Percentiles rank a stretch among this genome's conserved stretches.
These are phyloP conservation scores for Schizothorax lantsangensis DNA, from an alignment of 2,797 vertebrate species.

Conservation along the genomic window DNA sequence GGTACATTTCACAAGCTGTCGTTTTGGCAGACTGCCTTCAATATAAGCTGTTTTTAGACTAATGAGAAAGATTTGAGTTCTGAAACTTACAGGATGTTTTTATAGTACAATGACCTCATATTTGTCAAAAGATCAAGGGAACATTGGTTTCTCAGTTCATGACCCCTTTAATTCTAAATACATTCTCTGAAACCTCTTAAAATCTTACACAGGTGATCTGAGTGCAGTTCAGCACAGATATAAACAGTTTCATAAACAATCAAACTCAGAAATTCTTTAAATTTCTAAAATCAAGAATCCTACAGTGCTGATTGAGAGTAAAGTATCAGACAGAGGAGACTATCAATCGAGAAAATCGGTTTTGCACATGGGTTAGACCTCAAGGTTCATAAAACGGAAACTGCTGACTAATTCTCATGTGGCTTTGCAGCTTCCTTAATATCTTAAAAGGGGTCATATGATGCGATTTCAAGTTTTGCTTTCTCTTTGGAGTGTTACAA, in stretches of 20 bases:
- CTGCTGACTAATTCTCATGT: not conserved
- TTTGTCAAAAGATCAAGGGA: too few species aligned
- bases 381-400: not conserved
- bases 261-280: not conserved
- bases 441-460: not conserved
- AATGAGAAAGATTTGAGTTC: too few species aligned
- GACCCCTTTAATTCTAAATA: not conserved
- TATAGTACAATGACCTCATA: too few species aligned
- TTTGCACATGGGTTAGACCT: not conserved
- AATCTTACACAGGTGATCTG: not conserved
- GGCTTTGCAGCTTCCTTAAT: not conserved
- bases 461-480: too few species aligned
- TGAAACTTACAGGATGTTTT: too few species aligned
- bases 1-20: too few species aligned
- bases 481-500: too few species aligned
- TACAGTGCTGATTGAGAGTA: not conserved
- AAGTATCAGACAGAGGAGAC: not conserved
- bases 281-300: not conserved
- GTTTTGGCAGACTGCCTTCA: too few species aligned
- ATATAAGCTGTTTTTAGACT: too few species aligned
- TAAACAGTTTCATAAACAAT: not conserved
- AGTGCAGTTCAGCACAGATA: not conserved
- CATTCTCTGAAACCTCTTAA: not conserved
- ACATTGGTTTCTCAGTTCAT: not conserved
- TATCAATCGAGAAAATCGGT: not conserved